phyloP scores from a whole-genome alignment of 2,113 vertebrate genomes.

The Ptilorrhoa leucosticta region DNA sequence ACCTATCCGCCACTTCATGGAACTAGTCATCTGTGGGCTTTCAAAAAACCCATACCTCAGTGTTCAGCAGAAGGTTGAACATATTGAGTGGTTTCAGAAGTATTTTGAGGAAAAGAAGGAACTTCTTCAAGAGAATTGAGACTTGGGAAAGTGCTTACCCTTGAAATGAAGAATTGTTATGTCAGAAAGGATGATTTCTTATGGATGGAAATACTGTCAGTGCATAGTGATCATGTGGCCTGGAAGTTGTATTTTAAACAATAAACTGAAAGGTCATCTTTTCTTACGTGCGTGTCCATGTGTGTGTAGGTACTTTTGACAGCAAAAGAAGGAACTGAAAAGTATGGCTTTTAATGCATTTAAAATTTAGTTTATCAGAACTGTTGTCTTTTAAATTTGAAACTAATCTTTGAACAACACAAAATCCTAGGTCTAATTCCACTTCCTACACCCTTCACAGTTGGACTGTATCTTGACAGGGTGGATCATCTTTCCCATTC shows the following conservation, averaged over 20 bases:
- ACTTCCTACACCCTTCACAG: not conserved
- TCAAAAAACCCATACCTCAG: conserved; percentile 87
- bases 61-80: conserved; percentile 87
- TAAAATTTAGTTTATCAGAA: not conserved
- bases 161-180: not conserved
- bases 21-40: conserved; percentile 88
- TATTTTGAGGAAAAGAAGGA: conserved; percentile 91
- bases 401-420: not conserved
- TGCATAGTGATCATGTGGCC: not conserved
- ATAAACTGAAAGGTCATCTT: not conserved
- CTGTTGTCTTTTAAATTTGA: not conserved
- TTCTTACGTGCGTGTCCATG: fast-evolving
- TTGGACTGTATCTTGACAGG: not conserved
- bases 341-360: not conserved
- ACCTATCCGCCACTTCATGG: conserved; percentile 94
- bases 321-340: not conserved
- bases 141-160: not conserved
- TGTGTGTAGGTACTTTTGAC: not conserved
- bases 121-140: conserved; percentile 78
- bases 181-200: not conserved
- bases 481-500: not conserved
- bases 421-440: not conserved
- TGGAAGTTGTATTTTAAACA: conserved; percentile 19
- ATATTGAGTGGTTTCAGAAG: conserved; percentile 92
- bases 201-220: not conserved